These are phyloP conservation scores for Euzophera pinguis DNA, from an alignment of 2,888 invertebrate species.

Conservation along the genomic window DNA sequence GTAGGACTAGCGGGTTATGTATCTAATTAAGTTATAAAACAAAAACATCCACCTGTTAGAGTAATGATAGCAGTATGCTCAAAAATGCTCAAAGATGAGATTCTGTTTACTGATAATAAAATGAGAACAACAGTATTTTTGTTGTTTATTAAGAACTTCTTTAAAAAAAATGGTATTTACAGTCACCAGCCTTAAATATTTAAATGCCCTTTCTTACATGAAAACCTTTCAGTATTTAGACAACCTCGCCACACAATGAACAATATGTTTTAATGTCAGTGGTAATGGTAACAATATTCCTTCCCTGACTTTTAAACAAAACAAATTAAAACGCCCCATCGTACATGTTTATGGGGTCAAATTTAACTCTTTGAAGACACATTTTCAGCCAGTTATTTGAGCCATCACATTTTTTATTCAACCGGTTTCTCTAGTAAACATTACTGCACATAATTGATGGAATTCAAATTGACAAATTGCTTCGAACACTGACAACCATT, in stretches of 20 bases:
- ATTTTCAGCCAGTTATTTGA: not conserved
- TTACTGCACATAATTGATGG: not conserved
- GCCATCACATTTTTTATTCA: not conserved
- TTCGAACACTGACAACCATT: not conserved
- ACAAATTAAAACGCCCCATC: slow-evolving; percentile 6
- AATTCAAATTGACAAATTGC: not conserved
- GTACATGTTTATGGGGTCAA: not conserved
- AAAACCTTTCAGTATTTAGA: not conserved
- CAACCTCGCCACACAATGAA: not conserved
- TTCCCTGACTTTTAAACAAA: not conserved
- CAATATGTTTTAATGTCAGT: not conserved
- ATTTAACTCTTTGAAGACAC: not conserved
- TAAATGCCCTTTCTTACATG: not conserved
- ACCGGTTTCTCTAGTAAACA: not conserved
- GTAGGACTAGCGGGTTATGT: not conserved
- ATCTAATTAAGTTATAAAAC: not conserved
- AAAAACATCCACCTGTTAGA: not conserved
- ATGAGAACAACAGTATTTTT: too few relatives aligned
- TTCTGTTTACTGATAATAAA: too few relatives aligned
- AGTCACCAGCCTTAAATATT: not conserved
- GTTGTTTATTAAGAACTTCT: too few relatives aligned
- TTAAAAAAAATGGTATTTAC: too few relatives aligned
- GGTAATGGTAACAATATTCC: not conserved
- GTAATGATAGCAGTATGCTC: not conserved
- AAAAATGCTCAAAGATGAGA: too few relatives aligned